A percentile compares a stretch with the other conserved stretches of the same genome.
phyloP scores from a whole-genome alignment of 2,797 vertebrate genomes.

The Labroides dimidiatus region DNA sequence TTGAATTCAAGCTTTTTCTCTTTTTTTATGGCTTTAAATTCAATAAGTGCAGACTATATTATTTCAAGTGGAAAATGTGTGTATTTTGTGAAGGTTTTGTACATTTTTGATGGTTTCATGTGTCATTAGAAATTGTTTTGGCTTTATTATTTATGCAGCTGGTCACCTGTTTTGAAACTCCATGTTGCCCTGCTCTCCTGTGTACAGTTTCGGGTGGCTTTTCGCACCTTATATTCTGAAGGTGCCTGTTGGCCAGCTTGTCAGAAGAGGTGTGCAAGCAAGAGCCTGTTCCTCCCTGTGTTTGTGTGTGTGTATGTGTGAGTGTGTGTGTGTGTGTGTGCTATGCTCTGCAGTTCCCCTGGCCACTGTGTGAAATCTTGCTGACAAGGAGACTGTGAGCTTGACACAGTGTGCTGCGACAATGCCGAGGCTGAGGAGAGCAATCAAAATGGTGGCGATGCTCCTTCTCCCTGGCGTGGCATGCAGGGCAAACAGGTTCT shows the following conservation, averaged over 20 bases:
- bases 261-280: constrained; percentile 52
- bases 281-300: constrained; percentile 30
- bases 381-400: constrained; percentile 86
- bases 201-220: constrained; percentile 5
- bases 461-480: constrained; percentile 80
- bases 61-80: too few species aligned
- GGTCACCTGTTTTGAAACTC: too few species aligned
- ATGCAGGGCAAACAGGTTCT: constrained; percentile 83
- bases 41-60: too few species aligned
- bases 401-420: constrained; percentile 85
- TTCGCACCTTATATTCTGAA: constrained; percentile 55
- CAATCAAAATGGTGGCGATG: constrained; percentile 88
- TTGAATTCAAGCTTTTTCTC: too few species aligned
- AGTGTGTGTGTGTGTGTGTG: constrained; percentile 47
- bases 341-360: constrained; percentile 80
- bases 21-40: background rate
- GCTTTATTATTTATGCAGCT: too few species aligned
- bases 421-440: constrained; percentile 82
- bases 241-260: constrained; percentile 62
- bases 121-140: too few species aligned
- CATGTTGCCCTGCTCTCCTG: too few species aligned
- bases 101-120: background rate
- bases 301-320: constrained; percentile 22
- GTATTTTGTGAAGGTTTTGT: too few species aligned
- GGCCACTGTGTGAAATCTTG: constrained; percentile 86